Evolutionary conservation across 2,888 invertebrate species (phyloP).

Genomic region (Notocelia uddmanniana): DNA sequence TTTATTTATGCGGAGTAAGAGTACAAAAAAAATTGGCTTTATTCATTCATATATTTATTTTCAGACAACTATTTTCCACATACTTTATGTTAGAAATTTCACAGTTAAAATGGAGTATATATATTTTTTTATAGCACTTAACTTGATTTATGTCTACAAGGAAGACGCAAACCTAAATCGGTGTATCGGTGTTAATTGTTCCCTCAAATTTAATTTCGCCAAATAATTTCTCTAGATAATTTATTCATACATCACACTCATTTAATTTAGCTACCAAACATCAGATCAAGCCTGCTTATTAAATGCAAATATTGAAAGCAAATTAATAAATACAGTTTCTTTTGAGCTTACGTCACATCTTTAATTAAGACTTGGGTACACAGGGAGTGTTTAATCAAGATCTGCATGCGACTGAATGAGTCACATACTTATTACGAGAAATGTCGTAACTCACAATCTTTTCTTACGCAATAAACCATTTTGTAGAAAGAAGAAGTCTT

Average conservation of each 20-base stretch:
- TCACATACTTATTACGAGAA: slow-evolving; percentile 57
- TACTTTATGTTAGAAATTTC: too few species aligned
- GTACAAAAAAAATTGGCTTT: too few species aligned
- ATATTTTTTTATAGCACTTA: too few species aligned
- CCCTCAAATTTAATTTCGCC: background rate
- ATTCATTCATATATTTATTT: too few species aligned
- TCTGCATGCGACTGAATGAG: slow-evolving; percentile 78
- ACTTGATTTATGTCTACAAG: too few species aligned
- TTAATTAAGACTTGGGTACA: slow-evolving; percentile 39
- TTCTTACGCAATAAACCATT: background rate
- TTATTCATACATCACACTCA: slow-evolving; percentile 33
- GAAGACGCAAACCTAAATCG: too few species aligned
- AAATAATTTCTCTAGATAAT: background rate
- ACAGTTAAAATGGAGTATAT: too few species aligned
- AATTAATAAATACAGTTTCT: slow-evolving; percentile 74
- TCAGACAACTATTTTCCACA: too few species aligned
- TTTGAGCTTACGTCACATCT: slow-evolving; percentile 37
- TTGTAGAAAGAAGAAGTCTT: slow-evolving; percentile 65
- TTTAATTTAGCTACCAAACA: slow-evolving; percentile 53
- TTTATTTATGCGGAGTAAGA: too few species aligned
- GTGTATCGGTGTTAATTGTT: too few species aligned
- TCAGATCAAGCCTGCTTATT: slow-evolving; percentile 70
- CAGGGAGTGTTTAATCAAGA: slow-evolving; percentile 72
- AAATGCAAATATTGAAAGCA: slow-evolving; percentile 80
- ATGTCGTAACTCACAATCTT: background rate